Evolutionary conservation across 2,888 invertebrate genomes (phyloP).

Genomic region (Orthosia incerta): DNA sequence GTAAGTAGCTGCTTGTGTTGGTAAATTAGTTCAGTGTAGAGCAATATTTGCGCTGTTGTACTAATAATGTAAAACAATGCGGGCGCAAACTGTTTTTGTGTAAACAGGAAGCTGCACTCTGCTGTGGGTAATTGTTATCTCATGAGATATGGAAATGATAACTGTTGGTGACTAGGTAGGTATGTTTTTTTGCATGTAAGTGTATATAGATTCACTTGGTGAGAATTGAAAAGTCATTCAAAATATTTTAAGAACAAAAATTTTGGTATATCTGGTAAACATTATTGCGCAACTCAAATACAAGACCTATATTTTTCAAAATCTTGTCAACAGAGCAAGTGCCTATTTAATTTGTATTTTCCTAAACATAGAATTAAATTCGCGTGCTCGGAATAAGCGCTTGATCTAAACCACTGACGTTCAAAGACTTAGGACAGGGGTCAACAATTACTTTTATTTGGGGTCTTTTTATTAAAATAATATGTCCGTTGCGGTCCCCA

Average conservation of each 20-base stretch:
- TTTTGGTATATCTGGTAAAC: no score
- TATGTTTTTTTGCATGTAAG: neutral
- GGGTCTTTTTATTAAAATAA: no score
- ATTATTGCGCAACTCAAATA: no score
- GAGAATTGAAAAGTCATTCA: neutral
- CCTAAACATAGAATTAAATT: no score
- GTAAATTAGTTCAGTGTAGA: slow-evolving; percentile 43
- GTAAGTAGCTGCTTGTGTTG: slow-evolving; percentile 1
- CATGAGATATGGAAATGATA: neutral
- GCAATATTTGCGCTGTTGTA: slow-evolving; percentile 55
- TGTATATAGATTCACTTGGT: neutral
- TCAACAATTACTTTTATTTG: no score
- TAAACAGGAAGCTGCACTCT: slow-evolving; percentile 20
- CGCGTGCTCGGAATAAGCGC: no score
- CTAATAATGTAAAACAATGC: slow-evolving; percentile 47
- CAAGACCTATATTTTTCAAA: neutral
- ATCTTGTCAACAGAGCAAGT: neutral
- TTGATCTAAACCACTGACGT: no score
- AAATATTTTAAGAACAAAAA: neutral
- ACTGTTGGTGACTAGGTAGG: neutral
- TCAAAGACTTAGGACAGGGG: no score
- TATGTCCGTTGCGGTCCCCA: no score
- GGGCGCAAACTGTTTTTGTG: slow-evolving; percentile 25
- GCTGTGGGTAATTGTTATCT: slow-evolving; percentile 8
- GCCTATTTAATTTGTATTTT: no score